Conservation (phyloP, 2,797 vertebrate genomes). For the Neosilurus mollespiculum region DNA sequence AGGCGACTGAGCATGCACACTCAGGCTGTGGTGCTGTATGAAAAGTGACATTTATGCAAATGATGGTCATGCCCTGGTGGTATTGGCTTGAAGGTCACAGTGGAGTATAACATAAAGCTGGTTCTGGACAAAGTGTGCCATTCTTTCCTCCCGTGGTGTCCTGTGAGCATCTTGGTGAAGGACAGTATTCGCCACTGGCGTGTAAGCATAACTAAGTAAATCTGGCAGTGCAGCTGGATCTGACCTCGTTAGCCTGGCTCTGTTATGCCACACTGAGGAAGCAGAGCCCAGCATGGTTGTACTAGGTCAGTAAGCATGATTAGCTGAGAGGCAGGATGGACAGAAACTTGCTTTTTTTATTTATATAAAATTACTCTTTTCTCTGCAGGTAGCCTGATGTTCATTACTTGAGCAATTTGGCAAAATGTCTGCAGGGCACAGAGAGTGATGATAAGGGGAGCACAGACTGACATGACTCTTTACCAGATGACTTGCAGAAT, state of each 20-base stretch:
- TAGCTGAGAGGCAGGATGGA: conserved; percentile 34
- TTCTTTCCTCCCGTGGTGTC: conserved; percentile 29
- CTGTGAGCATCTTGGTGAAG: conserved; percentile 27
- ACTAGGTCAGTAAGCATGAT: conserved; percentile 42
- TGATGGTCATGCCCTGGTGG: conserved; percentile 18
- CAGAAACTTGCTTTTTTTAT: conserved; percentile 28
- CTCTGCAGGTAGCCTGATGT: conserved; percentile 32
- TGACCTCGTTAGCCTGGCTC: conserved; percentile 42
- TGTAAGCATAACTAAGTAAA: conserved; percentile 49
- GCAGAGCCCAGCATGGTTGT: conserved; percentile 10
- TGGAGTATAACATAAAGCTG: neutral
- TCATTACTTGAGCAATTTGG: conserved; percentile 22
- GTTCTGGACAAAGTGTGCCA: neutral
- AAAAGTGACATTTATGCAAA: conserved; percentile 24
- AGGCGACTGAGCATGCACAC: conserved; percentile 1
- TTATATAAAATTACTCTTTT: conserved; percentile 32
- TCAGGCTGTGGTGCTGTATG: neutral
- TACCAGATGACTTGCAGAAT: conserved; percentile 17
- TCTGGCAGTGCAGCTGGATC: conserved; percentile 45
- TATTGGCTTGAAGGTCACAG: neutral
- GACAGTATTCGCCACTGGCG: conserved; percentile 36
- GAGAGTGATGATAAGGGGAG: neutral
- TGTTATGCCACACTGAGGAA: conserved; percentile 22
- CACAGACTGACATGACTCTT: neutral
- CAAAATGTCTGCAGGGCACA: conserved; percentile 16